Evolutionary conservation across 30 jellyfish, hydroid and myxozoan species (phyloP).

Genomic region (Hydra vulgaris): DNA sequence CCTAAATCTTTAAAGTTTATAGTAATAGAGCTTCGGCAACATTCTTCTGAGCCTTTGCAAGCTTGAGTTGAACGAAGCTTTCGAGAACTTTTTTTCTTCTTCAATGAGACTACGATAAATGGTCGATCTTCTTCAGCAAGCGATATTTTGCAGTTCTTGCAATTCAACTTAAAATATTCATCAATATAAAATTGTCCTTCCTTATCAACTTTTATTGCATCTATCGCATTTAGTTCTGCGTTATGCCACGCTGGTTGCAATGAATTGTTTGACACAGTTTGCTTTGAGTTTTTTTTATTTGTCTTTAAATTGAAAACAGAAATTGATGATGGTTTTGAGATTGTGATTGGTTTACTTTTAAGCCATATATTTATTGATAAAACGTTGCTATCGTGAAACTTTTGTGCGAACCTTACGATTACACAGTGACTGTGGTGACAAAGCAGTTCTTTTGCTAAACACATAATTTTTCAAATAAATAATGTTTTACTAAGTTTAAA

Average conservation of each 20-base stretch:
- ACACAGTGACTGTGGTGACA: background rate
- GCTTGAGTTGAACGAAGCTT: background rate
- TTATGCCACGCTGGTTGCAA: background rate
- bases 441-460: background rate
- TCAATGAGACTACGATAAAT: background rate
- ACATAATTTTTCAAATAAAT: too few relatives aligned
- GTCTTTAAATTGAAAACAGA: background rate
- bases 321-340: background rate
- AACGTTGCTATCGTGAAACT: background rate
- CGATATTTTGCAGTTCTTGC: background rate
- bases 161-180: too few relatives aligned
- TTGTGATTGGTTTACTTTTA: background rate
- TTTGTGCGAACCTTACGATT: background rate
- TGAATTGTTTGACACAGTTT: background rate
- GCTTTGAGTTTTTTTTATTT: background rate
- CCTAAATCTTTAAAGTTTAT: constrained; percentile 71
- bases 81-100: background rate
- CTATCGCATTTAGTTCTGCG: background rate
- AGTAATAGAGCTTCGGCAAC: constrained; percentile 60
- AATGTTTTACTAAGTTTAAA: too few relatives aligned
- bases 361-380: background rate
- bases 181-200: background rate
- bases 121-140: background rate
- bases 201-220: background rate
- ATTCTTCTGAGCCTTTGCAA: background rate